Conservation (phyloP, 1,140 invertebrate genomes). For the Periplaneta americana region DNA sequence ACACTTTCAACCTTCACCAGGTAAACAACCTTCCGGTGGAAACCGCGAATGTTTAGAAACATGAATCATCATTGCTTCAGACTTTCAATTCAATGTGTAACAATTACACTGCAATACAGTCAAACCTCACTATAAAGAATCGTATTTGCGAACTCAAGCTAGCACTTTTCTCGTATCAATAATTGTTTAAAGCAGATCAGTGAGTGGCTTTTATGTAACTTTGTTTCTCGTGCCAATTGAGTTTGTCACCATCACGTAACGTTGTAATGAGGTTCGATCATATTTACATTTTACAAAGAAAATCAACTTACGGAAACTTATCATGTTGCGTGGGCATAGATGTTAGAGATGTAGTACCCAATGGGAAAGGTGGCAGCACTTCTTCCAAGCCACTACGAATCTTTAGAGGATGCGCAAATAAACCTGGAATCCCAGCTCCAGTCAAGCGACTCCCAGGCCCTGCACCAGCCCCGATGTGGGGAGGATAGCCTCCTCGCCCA, state of each 20-base stretch:
- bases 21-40: background rate
- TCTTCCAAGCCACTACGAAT: constrained; percentile 49
- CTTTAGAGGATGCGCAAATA: constrained; percentile 51
- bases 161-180: too few relatives aligned
- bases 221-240: too few relatives aligned
- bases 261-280: too few relatives aligned
- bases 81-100: too few relatives aligned
- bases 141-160: too few relatives aligned
- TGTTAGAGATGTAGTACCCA: constrained; percentile 31
- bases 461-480: background rate
- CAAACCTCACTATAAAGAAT: too few relatives aligned
- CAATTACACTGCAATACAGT: too few relatives aligned
- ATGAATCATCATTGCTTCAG: background rate
- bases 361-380: constrained; percentile 41
- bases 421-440: background rate
- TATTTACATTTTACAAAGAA: too few relatives aligned
- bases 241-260: too few relatives aligned
- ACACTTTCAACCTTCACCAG: background rate
- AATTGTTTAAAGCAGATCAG: too few relatives aligned
- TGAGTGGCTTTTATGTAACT: too few relatives aligned
- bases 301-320: constrained; percentile 27
- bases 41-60: background rate
- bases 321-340: constrained; percentile 28
- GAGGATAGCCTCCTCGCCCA: background rate
- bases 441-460: background rate